phyloP scores from a whole-genome alignment of 2,113 vertebrate species.

The Rhinoderma darwinii region DNA sequence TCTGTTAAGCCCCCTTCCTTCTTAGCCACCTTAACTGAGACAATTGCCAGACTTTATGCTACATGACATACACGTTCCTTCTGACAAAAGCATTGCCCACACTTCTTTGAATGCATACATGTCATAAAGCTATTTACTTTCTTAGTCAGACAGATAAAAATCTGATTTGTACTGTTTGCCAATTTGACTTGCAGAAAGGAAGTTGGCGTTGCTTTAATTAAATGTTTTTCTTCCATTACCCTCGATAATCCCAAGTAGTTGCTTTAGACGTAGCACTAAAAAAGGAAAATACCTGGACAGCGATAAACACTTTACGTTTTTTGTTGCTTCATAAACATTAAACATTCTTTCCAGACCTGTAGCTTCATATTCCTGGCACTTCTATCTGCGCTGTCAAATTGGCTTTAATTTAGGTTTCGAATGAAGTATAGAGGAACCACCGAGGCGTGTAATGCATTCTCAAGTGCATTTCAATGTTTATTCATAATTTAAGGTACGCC shows the following conservation, averaged over 20 bases:
- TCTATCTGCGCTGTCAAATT: conserved; percentile 7
- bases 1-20: neutral
- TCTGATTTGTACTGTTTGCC: conserved; percentile 3
- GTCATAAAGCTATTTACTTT: conserved; percentile 12
- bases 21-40: neutral
- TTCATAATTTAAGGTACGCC: conserved; percentile 50
- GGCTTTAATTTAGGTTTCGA: conserved; percentile 28
- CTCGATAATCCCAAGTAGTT: neutral
- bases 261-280: neutral
- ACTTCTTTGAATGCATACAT: neutral
- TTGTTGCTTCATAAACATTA: conserved; percentile 27
- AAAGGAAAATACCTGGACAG: conserved; percentile 4
- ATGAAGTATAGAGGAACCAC: conserved; percentile 7
- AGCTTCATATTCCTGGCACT: conserved; percentile 35
- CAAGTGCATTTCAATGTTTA: conserved; percentile 41
- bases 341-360: conserved; percentile 4
- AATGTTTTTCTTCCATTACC: conserved; percentile 2
- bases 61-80: neutral
- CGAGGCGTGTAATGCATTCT: conserved; percentile 40
- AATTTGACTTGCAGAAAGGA: conserved; percentile 36
- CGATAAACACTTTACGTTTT: conserved; percentile 2
- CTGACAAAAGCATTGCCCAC: neutral
- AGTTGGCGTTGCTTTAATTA: conserved; percentile 31
- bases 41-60: neutral
- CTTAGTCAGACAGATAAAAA: conserved; percentile 25